Base-by-base conservation (phyloP, 2,797 vertebrate species). In the Urophycis tenuis region DNA sequence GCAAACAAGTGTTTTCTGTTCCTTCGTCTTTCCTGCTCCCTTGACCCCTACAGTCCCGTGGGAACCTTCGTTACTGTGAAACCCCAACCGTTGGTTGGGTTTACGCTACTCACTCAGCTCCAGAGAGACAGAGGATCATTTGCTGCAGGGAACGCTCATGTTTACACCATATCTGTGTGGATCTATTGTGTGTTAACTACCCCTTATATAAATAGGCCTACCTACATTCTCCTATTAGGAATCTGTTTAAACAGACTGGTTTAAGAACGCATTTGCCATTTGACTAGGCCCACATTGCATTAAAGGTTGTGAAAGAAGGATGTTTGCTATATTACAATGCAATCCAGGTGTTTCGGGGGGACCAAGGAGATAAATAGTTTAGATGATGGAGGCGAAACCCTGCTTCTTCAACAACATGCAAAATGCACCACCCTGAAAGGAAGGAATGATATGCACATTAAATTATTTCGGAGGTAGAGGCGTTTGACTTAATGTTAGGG, bases 1-100 rank as follows among this genome's bases (percentile, higher is more conserved):
- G 88, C 81, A 89, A 85, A 81, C 91, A 88, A 88, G 87, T 79
- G 88, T 88, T 72, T 78, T 73, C 80, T 81, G 78, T 75, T 75
- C 41, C 76, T 73, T 60, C 49, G 74, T 32, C 80, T 73, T 25
- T 60, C 31, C 73, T 53, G 60, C 60, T 11, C 60, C 60, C 11
- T 67, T 30, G 53, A 25, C 60, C 60, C 60, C 8, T 67, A 2
- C 60, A 29, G 9, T 67, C 60, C 60, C 2, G 60, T 29, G 60
- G 29, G 60, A 67, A 14, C 15, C 60, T 67, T 29, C 10, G 60
- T 67, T 60, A 25, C 19, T 60, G 19, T 22, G 53, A 25, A 60
- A 60, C n/a, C 53, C 53, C 53, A 60, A 60, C 53, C 45, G n/a
- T n/a, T n/a, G 1, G 53, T 60, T 60, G 8, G 53, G 1, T 67